Evolutionary conservation across 2,888 invertebrate genomes (phyloP), one percentile per base, ranked within the genome.

Genomic region (Phania funesta): DNA sequence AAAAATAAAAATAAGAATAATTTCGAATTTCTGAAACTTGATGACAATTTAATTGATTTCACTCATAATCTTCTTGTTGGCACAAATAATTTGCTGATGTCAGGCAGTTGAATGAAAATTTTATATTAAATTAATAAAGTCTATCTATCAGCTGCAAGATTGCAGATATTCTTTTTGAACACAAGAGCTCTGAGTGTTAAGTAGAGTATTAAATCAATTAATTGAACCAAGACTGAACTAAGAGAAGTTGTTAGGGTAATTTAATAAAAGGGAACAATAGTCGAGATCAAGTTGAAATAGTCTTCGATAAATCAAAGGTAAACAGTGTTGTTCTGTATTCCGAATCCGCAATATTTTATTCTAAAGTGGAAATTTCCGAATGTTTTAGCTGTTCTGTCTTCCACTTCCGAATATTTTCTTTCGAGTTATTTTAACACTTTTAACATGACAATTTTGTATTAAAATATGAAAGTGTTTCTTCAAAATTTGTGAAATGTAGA

Each of bases 31-130:
- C 32, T 9, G 13, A 0, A 54, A 65, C 46, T 77, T 83, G 83
- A 83, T 83, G 83, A 80, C 80, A 83, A 80, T 83, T 83, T 83
- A 83, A 83, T 83, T 77, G 80, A 77, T 83, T 38, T 74, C 16
- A 68, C 46, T 80, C 38, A 74, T 44, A 65, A 76, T 24, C 35
- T 29, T 20, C 29, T 26, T 26, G 64, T 75, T 6, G 13, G 41
- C 50, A 35, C 73, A 44, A 80, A 62, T 35, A 22, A 18, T 62
- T 74, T 58, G 60, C 50, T 70, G 70, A 75, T 65, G 65, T 54
- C 74, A 65, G 52, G 41, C 26, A 44, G 32, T 48, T 64, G 24
- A 48, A 32, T 22, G 35, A 11, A 50, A 24, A 16, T 50, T 65
- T 38, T 5, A n/a, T 24, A 35, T 48, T 35, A 9, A 24, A 24